Evolutionary conservation across 2,113 vertebrate species (phyloP).

Genomic region (Neoarius graeffei): DNA sequence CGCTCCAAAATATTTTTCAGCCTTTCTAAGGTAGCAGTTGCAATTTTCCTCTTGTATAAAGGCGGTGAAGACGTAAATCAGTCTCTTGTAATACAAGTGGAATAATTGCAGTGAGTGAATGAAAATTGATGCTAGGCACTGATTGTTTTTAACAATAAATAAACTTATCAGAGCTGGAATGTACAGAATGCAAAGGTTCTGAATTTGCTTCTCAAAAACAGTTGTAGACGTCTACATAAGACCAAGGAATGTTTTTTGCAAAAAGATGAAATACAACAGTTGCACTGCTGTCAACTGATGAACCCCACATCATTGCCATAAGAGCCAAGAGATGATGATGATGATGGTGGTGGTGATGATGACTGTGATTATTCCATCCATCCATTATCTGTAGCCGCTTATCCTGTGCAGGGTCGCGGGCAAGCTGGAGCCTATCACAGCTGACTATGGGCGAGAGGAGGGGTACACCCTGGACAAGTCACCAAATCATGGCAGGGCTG

Average conservation of each 20-base stretch:
- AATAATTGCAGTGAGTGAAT: conserved; percentile 50
- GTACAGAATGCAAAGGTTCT: background rate
- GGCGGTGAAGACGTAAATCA: conserved; percentile 20
- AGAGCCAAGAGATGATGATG: background rate
- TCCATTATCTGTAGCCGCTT: no score
- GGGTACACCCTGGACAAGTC: no score
- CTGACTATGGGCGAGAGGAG: no score
- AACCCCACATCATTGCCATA: background rate
- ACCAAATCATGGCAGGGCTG: no score
- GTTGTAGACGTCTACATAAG: background rate
- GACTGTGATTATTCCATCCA: no score
- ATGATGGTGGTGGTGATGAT: no score
- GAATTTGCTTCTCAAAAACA: background rate
- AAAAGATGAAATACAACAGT: background rate
- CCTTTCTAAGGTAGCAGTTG: conserved; percentile 25
- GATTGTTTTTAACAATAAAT: conserved; percentile 43
- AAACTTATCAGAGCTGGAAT: conserved; percentile 34
- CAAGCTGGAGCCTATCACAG: no score
- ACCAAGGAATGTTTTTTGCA: background rate
- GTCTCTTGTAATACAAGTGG: conserved; percentile 49
- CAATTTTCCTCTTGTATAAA: conserved; percentile 39
- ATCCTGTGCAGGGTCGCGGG: no score
- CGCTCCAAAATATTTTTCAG: conserved; percentile 35
- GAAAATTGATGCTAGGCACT: conserved; percentile 32
- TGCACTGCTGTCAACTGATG: background rate